Evolutionary conservation across 2,113 vertebrate species (phyloP).

Genomic region (Lontra canadensis): DNA sequence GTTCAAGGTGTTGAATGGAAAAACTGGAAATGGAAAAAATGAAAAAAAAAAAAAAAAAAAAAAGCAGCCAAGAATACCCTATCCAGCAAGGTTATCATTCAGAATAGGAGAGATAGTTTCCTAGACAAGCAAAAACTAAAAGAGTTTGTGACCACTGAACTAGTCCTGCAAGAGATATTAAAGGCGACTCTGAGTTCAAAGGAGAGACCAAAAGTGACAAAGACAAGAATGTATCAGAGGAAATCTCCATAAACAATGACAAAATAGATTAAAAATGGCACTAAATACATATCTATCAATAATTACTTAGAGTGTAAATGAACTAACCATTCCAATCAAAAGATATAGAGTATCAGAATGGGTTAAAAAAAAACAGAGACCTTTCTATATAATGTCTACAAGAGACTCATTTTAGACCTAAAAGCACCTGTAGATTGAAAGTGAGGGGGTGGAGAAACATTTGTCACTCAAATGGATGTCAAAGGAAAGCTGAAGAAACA

Average conservation of each 20-base stretch:
- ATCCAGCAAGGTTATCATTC: not conserved
- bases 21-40: not conserved
- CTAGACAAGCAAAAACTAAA: not conserved
- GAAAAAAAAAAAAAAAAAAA: too few species aligned
- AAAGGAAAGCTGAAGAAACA: not conserved
- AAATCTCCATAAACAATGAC: not conserved
- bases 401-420: not conserved
- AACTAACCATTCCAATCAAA: not conserved
- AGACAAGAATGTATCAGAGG: not conserved
- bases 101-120: not conserved
- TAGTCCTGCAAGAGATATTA: not conserved
- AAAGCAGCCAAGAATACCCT: not conserved
- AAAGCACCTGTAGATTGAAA: not conserved
- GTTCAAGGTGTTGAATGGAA: not conserved
- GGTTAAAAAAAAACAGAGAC: not conserved
- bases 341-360: not conserved
- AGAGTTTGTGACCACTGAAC: not conserved
- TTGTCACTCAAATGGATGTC: not conserved
- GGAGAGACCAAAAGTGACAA: not conserved
- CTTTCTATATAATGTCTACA: not conserved
- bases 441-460: not conserved
- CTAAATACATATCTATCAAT: not conserved
- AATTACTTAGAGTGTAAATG: not conserved
- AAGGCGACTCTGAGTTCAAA: not conserved
- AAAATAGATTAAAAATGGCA: not conserved